Conservation (phyloP, 2,888 invertebrate species). For the Nomada flava region DNA sequence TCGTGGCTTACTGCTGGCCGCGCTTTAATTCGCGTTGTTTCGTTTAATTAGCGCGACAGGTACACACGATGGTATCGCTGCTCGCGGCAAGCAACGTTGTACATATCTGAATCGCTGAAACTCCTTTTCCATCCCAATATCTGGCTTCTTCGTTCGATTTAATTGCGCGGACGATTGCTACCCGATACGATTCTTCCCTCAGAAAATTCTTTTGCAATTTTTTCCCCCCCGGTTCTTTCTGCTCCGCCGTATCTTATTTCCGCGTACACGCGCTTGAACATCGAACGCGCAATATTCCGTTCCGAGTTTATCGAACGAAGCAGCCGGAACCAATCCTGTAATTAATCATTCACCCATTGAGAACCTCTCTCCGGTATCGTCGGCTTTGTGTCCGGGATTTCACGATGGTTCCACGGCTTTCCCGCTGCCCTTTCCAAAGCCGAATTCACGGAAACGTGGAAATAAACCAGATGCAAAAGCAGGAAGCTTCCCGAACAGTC, state of each 20-base stretch:
- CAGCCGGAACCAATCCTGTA: background rate
- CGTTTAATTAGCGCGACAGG: conserved; percentile 4
- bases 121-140: no score
- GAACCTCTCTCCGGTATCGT: background rate
- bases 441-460: conserved; percentile 1
- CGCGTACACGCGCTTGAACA: background rate
- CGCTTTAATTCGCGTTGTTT: conserved; percentile 6
- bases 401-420: background rate
- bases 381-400: conserved; percentile 7
- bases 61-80: no score
- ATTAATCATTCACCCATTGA: background rate
- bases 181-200: no score
- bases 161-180: no score
- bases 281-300: background rate
- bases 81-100: no score
- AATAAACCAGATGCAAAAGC: background rate
- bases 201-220: background rate
- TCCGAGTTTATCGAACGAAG: background rate
- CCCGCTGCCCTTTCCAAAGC: background rate
- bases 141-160: no score
- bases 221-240: background rate
- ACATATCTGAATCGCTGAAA: no score
- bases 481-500: no score
- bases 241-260: background rate
- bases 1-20: background rate